These are phyloP conservation scores for Eptatretus atami DNA, from an alignment of 2,797 vertebrate genomes.

Conservation along the genomic window DNA sequence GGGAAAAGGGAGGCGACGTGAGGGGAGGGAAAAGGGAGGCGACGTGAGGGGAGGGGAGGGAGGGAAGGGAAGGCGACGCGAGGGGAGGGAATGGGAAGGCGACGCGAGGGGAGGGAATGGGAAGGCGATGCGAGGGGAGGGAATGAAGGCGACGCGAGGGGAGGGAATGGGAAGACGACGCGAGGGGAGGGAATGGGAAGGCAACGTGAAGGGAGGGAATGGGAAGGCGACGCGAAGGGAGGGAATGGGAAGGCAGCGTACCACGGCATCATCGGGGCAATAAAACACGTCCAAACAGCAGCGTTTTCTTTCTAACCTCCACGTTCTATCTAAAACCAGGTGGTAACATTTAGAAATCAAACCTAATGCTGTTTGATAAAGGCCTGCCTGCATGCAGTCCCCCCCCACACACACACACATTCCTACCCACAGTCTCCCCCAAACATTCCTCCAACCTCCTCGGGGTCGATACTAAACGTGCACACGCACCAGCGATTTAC, in stretches of 20 bases:
- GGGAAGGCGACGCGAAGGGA: not conserved
- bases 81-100: not conserved
- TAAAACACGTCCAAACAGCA: not conserved
- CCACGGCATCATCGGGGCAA: too few relatives aligned
- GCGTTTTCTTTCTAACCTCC: too few relatives aligned
- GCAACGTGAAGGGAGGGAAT: not conserved
- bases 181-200: not conserved
- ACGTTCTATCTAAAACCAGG: too few relatives aligned
- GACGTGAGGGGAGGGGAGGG: not conserved
- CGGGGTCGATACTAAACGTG: too few relatives aligned
- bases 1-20: too few relatives aligned
- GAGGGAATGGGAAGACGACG: not conserved
- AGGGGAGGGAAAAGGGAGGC: not conserved
- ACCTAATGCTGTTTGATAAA: too few relatives aligned
- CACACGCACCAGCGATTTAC: too few relatives aligned
- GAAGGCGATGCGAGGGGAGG: not conserved
- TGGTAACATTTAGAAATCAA: too few relatives aligned
- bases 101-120: not conserved
- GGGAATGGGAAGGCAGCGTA: not conserved
- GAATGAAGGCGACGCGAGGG: not conserved
- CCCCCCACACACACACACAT: too few relatives aligned
- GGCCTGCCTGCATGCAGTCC: too few relatives aligned
- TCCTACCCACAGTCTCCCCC: too few relatives aligned
- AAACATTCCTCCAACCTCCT: too few relatives aligned
- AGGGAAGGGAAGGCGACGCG: not conserved